Base-by-base conservation (phyloP, 2,113 vertebrate species). In the Platycercus adscitus region DNA sequence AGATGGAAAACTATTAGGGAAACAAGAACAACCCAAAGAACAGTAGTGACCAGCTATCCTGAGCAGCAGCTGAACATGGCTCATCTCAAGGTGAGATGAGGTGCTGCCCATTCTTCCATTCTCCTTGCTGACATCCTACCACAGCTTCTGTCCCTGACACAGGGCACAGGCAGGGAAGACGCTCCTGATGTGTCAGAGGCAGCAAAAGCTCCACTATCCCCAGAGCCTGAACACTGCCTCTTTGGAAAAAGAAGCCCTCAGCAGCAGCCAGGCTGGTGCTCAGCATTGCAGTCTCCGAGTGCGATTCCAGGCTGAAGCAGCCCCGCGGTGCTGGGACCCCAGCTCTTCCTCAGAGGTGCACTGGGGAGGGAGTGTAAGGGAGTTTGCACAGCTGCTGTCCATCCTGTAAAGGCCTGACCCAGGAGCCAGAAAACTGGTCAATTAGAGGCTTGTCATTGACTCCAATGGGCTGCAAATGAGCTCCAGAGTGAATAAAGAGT, bases 361-460 rank as follows among this genome's bases (percentile, higher is more conserved):
- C 2, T 15, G 46, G 83, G 50, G 46, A 86, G 49, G 39, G 81
- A 82, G 55, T 4, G 43, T 2, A 17, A 33, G 17, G 35, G 81
- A 96, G 94, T 97, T 96, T 96, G 95, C 94, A 97, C 96, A 96
- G 93, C 93, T 96, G 96, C 94, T 86, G 93, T 90, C 6, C 1
- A 46, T n/a, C 43, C 78, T 83, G 63, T 7, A 47, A 73, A 73
- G 91, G 60, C 43, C 16, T 13, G 76, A 16, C 61, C 60, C 82
- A 14, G 84, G 58, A 96, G 94, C 93, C 94, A 96, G 88, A 84
- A 96, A 93, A 28, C 20, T 21, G 26, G 18, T 97, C 93, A 97
- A 94, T 97, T 89, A 89, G 64, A 89, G 86, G 93, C 77, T 97
- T 97, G 95, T 95, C 91, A 8, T 49, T 77, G 94, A 37, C 75